A percentile compares a stretch with the other conserved stretches of the same genome.
These are phyloP conservation scores for Archilochus colubris DNA, from an alignment of 2,113 vertebrate species.

Conservation along the genomic window DNA sequence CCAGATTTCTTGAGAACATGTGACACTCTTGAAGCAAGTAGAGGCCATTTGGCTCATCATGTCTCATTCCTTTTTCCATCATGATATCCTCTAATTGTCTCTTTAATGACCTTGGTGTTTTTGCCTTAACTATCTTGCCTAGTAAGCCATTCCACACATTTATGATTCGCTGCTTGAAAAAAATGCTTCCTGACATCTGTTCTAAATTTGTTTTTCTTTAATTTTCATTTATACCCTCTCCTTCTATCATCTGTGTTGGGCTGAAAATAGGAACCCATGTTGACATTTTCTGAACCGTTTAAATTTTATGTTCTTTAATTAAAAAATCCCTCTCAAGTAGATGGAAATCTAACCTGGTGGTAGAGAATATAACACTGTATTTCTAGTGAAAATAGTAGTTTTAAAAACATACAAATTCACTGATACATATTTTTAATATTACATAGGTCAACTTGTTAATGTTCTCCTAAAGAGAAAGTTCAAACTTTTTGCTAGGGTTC, in stretches of 20 bases:
- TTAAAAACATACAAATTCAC: not conserved
- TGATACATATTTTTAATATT: not conserved
- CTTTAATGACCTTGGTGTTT: conserved; percentile 69
- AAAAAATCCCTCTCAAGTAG: conserved; percentile 70
- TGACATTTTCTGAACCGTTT: conserved; percentile 80
- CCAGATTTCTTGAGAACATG: conserved; percentile 20
- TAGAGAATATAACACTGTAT: not conserved
- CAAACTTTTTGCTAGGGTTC: not conserved
- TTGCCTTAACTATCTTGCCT: conserved; percentile 72
- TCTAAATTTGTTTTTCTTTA: conserved; percentile 82
- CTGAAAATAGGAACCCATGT: conserved; percentile 82
- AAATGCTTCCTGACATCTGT: conserved; percentile 80
- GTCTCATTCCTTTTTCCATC: conserved; percentile 29
- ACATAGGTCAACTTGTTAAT: not conserved
- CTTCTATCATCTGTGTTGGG: conserved; percentile 80
- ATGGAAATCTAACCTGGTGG: conserved; percentile 67
- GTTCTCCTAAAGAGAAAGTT: not conserved
- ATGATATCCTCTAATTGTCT: conserved; percentile 69
- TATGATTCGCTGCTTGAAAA: conserved; percentile 70
- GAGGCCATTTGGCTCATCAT: conserved; percentile 13
- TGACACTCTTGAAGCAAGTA: not conserved
- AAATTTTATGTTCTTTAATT: conserved; percentile 81
- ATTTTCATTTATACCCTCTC: conserved; percentile 83
- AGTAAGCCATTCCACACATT: conserved; percentile 75
- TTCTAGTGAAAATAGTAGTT: not conserved